Percentiles rank a stretch among this genome's conserved stretches.
Evolutionary conservation across 1,140 invertebrate species (phyloP).

Genomic region (Zaprionus camerounensis): DNA sequence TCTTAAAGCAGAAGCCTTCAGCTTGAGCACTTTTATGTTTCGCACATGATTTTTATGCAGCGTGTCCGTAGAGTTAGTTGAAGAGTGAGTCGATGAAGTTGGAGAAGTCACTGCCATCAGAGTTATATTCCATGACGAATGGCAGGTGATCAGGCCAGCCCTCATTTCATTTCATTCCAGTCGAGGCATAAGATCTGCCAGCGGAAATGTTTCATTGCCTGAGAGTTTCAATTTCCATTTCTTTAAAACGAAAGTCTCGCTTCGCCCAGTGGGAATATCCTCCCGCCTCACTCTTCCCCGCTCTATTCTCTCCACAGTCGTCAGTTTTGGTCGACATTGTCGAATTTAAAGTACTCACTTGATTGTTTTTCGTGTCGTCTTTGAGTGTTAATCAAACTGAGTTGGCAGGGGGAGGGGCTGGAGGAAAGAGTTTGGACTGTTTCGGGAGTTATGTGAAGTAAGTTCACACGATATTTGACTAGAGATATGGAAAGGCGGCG

Average conservation of each 20-base stretch:
- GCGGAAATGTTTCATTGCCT: constrained; percentile 61
- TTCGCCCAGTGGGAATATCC: constrained; percentile 53
- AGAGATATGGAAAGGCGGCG: constrained; percentile 49
- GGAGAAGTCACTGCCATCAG: not conserved
- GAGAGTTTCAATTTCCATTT: constrained; percentile 65
- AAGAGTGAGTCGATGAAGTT: constrained; percentile 12
- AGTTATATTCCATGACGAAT: constrained; percentile 66
- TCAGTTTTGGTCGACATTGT: not conserved
- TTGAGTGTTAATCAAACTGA: constrained; percentile 6
- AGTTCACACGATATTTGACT: constrained; percentile 74
- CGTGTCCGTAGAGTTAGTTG: constrained; percentile 23
- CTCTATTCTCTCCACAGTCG: not conserved
- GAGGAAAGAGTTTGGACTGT: not conserved
- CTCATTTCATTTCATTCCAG: constrained; percentile 17
- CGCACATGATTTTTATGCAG: constrained; percentile 46
- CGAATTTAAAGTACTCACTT: constrained; percentile 30
- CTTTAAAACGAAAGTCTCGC: constrained; percentile 63
- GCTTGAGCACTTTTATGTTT: constrained; percentile 47
- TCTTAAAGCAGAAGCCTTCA: constrained; percentile 44
- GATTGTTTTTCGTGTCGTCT: constrained; percentile 20
- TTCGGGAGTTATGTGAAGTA: constrained; percentile 17
- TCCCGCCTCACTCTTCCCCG: not conserved
- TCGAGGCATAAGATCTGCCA: constrained; percentile 37
- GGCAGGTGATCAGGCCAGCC: constrained; percentile 35
- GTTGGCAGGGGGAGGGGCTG: not conserved